Conservation (phyloP, 2,113 vertebrate genomes). For the Piprites chloris region DNA sequence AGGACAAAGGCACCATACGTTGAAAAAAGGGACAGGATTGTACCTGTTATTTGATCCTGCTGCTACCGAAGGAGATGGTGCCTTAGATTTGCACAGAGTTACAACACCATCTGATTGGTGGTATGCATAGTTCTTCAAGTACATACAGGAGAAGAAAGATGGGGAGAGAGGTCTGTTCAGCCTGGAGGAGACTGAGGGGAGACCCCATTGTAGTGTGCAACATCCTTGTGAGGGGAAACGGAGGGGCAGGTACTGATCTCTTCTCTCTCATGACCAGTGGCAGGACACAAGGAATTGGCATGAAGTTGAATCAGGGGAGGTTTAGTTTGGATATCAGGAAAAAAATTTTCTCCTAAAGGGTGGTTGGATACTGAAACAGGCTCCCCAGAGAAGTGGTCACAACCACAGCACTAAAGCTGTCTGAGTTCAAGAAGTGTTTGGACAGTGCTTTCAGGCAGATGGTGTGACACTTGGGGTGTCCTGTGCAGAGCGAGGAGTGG, state of each 20-base stretch:
- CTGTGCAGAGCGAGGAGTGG: background rate
- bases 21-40: background rate
- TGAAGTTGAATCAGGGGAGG: background rate
- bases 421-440: background rate
- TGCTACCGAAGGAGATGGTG: background rate
- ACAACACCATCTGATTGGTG: background rate
- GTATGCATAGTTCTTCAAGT: background rate
- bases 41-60: background rate
- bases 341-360: background rate
- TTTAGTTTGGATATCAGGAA: background rate
- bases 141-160: background rate
- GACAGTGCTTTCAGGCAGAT: rapidly evolving
- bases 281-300: background rate
- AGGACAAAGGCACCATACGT: background rate
- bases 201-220: rapidly evolving
- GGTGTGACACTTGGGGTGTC: background rate
- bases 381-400: no score
- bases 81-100: background rate
- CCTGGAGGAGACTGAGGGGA: background rate
- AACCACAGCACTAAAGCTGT: background rate
- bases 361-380: background rate
- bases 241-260: background rate
- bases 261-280: background rate
- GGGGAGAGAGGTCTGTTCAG: background rate
- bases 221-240: rapidly evolving